phyloP scores from a whole-genome alignment of 2,797 vertebrate species.

The Malacoctenus gilli region DNA sequence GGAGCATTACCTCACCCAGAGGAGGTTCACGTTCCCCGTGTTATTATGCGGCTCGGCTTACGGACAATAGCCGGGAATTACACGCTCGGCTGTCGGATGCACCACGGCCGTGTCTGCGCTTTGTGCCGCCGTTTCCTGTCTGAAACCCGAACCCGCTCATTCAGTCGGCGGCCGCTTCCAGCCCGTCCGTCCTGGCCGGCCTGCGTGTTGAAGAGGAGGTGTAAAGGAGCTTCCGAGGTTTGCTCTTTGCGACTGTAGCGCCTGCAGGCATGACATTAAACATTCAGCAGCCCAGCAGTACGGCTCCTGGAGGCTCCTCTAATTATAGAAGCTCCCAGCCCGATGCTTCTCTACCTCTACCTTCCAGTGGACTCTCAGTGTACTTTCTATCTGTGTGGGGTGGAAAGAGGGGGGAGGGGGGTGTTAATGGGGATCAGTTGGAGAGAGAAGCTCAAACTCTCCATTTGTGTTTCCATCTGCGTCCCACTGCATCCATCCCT shows the following conservation, averaged over 20 bases:
- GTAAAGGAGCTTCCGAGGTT: conserved; percentile 36
- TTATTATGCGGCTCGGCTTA: conserved; percentile 28
- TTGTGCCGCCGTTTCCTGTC: conserved; percentile 54
- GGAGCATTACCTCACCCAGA: conserved; percentile 49
- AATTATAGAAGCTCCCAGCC: conserved; percentile 70
- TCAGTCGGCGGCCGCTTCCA: conserved; percentile 23
- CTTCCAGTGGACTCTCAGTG: conserved; percentile 31
- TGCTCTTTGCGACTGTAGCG: conserved; percentile 47
- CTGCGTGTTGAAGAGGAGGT: conserved; percentile 12
- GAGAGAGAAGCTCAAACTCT: conserved; percentile 32
- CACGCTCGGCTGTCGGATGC: conserved; percentile 18
- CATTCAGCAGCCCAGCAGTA: conserved; percentile 72
- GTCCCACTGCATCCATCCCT: conserved; percentile 27
- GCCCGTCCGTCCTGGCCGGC: neutral
- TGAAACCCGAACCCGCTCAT: conserved; percentile 36
- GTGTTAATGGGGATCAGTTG: conserved; percentile 47
- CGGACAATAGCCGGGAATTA: conserved; percentile 47
- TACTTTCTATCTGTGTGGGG: conserved; percentile 3
- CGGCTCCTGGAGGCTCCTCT: conserved; percentile 61
- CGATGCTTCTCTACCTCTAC: conserved; percentile 47
- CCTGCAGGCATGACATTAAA: conserved; percentile 70
- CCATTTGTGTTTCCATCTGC: conserved; percentile 35
- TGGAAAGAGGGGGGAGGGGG: conserved; percentile 15
- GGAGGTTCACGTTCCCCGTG: conserved; percentile 27
- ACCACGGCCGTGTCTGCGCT: conserved; percentile 6